Percentiles rank a stretch among this genome's conserved stretches.
Conservation (phyloP, 2,888 invertebrate genomes). For the Anodontia alba region DNA sequence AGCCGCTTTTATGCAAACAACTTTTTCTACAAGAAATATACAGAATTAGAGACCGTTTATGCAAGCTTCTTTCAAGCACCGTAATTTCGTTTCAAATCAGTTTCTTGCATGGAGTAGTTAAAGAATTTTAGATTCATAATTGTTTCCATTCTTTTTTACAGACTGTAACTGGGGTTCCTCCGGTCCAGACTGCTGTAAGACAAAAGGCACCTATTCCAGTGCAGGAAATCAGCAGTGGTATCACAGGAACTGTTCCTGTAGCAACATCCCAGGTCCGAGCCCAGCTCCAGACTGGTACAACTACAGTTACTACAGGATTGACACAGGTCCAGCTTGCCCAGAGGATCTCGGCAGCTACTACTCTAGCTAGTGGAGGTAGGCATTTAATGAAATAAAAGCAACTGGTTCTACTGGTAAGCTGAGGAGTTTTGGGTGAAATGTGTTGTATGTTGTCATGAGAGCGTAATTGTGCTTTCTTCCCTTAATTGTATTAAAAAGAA, state of each 20-base stretch:
- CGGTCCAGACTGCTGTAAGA: constrained; percentile 58
- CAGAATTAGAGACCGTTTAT: too few species aligned
- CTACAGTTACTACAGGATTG: constrained; percentile 72
- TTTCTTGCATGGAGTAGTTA: too few species aligned
- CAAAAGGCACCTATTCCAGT: constrained; percentile 67
- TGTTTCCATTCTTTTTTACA: constrained; percentile 39
- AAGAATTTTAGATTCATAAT: too few species aligned
- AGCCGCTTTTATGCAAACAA: too few species aligned
- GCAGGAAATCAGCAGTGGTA: constrained; percentile 71
- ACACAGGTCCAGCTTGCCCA: constrained; percentile 78
- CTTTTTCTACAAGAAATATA: too few species aligned
- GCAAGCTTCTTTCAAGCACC: too few species aligned
- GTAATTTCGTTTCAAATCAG: too few species aligned
- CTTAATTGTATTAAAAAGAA: too few species aligned
- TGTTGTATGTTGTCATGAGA: too few species aligned
- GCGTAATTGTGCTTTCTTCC: too few species aligned
- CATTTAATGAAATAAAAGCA: not conserved
- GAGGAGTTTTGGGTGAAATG: too few species aligned
- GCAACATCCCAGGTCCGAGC: constrained; percentile 68
- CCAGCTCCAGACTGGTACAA: constrained; percentile 64
- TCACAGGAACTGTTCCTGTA: constrained; percentile 56
- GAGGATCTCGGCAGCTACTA: constrained; percentile 68
- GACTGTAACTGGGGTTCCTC: constrained; percentile 70
- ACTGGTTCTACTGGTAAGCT: too few species aligned
- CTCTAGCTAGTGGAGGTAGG: constrained; percentile 49